Evolutionary conservation across 2,888 invertebrate genomes (phyloP), one percentile per base, ranked within the genome.

Genomic region (Phrixothrix hirtus): DNA sequence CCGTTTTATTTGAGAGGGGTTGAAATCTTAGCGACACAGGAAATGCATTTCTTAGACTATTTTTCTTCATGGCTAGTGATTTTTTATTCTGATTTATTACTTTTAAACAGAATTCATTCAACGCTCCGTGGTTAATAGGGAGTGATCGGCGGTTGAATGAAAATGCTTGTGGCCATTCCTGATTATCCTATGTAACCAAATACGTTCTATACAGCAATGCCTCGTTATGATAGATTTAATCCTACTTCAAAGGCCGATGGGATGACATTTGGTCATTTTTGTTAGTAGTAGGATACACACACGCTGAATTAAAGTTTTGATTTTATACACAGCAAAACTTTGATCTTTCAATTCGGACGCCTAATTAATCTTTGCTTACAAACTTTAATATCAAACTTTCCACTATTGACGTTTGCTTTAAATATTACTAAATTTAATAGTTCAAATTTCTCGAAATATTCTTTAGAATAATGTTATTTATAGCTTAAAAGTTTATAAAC

Each of bases 41-140:
- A 72, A 72, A 64, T 69, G 69, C 72, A 72, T 72, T 71, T 66
- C 61, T 55, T 27, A 45, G 48, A 43, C 53, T 54, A 63, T 63
- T 64, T 63, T 61, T 64, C 64, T 63, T 58, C 17, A 9, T 17
- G 15, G 31, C 25, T 25, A 16, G 12, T 6, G 25, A 3, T 12
- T 21, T 38, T 46, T 37, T 29, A 16, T 16, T 3, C 31, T 46
- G 31, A 46, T 36, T 29, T 45, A 39, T 12, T 26, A 27, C 32
- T 13, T 47, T 38, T 47, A 39, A 39, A 47, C 47, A 16, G 31
- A 3, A 1, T 3, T 12, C 9, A 12, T 21, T 36, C 25, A 11
- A n/a, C 17, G 36, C 13, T 38, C 16, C 30, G 41, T 17, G 41
- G 41, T 17, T 26, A 12, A 13, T 7, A 7, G 25, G 16, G 32